Evolutionary conservation across 92 coral and sea anemone genomes (phyloP).

Genomic region (Plumapathes pennacea): DNA sequence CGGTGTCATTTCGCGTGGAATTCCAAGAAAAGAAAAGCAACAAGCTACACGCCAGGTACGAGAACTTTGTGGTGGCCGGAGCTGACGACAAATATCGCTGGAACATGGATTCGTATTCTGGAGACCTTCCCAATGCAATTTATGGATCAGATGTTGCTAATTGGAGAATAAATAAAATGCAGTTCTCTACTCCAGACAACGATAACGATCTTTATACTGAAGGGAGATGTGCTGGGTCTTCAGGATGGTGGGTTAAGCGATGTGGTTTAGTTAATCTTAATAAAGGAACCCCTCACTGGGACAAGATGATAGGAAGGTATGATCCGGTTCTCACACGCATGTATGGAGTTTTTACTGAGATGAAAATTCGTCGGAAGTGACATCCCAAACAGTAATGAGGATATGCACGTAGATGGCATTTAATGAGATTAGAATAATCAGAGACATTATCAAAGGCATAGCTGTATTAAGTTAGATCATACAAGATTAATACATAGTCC

Average conservation of each 20-base stretch:
- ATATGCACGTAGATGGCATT: no score
- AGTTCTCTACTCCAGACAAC: slow-evolving; percentile 22
- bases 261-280: slow-evolving; percentile 6
- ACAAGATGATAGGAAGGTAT: no score
- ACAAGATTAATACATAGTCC: no score
- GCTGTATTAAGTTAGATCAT: no score
- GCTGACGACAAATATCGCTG: slow-evolving; percentile 16
- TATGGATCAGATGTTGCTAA: slow-evolving; percentile 9
- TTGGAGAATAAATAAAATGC: slow-evolving; percentile 3
- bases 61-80: slow-evolving; percentile 17
- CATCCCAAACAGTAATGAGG: no score
- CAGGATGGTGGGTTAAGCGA: slow-evolving; percentile 20
- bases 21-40: background rate
- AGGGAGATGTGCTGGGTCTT: background rate
- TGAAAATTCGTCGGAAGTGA: no score
- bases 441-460: no score
- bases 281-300: no score
- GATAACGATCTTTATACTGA: background rate
- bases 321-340: no score
- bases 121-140: slow-evolving; percentile 18
- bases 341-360: no score
- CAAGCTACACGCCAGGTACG: slow-evolving; percentile 4
- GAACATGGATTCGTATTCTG: slow-evolving; percentile 20
- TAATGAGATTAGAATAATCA: no score
- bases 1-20: background rate